Evolutionary conservation across 1,140 invertebrate genomes (phyloP).

Genomic region (Dreissena polymorpha): DNA sequence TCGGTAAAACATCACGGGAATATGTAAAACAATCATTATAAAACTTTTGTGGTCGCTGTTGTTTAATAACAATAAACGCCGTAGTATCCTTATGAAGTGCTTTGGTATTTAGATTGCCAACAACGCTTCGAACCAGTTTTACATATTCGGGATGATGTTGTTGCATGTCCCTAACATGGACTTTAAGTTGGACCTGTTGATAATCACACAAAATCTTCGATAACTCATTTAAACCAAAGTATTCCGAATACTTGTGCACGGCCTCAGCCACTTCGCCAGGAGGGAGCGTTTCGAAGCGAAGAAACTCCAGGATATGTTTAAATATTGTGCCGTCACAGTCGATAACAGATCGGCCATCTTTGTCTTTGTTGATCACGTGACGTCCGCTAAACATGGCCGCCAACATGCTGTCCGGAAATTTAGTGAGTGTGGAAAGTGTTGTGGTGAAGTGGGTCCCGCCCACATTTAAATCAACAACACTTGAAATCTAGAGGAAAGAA

Average conservation of each 20-base stretch:
- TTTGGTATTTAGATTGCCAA: too few relatives aligned
- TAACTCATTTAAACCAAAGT: neutral
- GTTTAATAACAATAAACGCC: too few relatives aligned
- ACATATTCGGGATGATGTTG: too few relatives aligned
- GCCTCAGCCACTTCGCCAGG: neutral
- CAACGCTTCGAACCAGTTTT: too few relatives aligned
- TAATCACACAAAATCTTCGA: neutral
- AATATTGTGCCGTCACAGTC: conserved; percentile 25
- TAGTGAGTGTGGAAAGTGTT: neutral
- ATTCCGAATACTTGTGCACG: neutral
- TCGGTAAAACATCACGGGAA: too few relatives aligned
- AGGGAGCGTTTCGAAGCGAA: conserved; percentile 52
- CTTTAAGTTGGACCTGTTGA: neutral
- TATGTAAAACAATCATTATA: too few relatives aligned
- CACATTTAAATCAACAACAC: conserved; percentile 28
- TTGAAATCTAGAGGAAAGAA: too few relatives aligned
- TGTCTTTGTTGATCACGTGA: conserved; percentile 7
- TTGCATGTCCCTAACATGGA: neutral
- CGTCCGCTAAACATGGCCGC: conserved; percentile 24
- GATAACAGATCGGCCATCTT: conserved; percentile 35
- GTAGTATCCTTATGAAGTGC: too few relatives aligned
- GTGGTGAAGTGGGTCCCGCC: conserved; percentile 1
- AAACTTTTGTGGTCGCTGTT: too few relatives aligned
- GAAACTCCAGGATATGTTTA: conserved; percentile 28
- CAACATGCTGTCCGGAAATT: conserved; percentile 11